Conservation (phyloP, 2,797 vertebrate species). For the Manis crassicaudata region DNA sequence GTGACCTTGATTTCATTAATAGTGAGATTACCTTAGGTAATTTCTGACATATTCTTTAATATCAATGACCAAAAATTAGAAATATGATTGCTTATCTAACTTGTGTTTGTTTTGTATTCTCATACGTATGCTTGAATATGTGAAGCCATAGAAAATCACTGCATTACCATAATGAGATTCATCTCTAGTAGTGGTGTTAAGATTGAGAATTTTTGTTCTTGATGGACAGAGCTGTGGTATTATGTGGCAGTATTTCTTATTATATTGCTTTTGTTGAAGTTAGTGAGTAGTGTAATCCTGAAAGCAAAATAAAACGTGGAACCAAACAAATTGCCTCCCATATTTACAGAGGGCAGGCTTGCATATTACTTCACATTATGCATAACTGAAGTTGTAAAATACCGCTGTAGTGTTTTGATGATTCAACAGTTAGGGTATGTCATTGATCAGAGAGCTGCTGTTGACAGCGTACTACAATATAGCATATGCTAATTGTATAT, state of each 20-base stretch:
- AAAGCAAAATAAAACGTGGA: slow-evolving; percentile 49
- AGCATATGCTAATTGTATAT: slow-evolving; percentile 48
- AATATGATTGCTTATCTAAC: not conserved
- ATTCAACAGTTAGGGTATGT: slow-evolving; percentile 47
- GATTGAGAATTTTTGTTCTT: slow-evolving; percentile 50
- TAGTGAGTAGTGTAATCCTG: slow-evolving; percentile 17
- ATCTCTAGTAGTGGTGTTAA: slow-evolving; percentile 44
- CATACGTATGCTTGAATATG: slow-evolving; percentile 48
- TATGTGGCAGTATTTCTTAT: slow-evolving; percentile 64
- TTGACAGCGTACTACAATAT: slow-evolving; percentile 32
- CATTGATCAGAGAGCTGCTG: slow-evolving; percentile 45
- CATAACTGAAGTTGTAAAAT: slow-evolving; percentile 50
- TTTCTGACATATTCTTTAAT: not conserved
- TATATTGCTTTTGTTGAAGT: slow-evolving; percentile 63
- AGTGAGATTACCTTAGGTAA: not conserved
- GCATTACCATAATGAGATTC: slow-evolving; percentile 60
- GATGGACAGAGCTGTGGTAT: slow-evolving; percentile 45
- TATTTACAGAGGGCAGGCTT: slow-evolving; percentile 37
- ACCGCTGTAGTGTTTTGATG: slow-evolving; percentile 39
- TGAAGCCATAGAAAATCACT: not conserved
- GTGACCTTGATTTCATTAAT: slow-evolving; percentile 13
- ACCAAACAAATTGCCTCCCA: slow-evolving; percentile 41
- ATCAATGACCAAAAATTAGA: not conserved
- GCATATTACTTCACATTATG: slow-evolving; percentile 55
- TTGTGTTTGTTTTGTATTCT: slow-evolving; percentile 54